Conservation (phyloP, 1,140 invertebrate species). For the Holcopasites calliopsidis region DNA sequence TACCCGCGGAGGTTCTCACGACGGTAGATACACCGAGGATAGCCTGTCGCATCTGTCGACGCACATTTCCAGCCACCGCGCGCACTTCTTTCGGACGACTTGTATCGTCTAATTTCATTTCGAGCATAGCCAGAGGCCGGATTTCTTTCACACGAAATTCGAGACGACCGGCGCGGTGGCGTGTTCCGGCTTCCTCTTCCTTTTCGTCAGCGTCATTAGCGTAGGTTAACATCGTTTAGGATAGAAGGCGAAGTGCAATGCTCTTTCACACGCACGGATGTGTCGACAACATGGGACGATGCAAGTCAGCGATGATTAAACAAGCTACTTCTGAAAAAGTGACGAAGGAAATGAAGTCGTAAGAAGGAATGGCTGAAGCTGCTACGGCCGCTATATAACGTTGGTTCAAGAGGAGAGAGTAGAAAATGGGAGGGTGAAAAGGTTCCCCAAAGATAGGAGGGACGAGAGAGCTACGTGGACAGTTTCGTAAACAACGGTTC, state of each 20-base stretch:
- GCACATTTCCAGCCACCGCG: slow-evolving; percentile 32
- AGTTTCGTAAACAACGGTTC: slow-evolving; percentile 58
- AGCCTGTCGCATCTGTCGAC: slow-evolving; percentile 58
- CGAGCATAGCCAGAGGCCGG: slow-evolving; percentile 53
- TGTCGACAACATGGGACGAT: not conserved
- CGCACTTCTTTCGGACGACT: slow-evolving; percentile 4
- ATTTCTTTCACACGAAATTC: slow-evolving; percentile 44
- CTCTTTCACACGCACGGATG: no score
- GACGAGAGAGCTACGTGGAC: slow-evolving; percentile 41
- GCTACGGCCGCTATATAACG: not conserved
- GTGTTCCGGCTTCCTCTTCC: not conserved
- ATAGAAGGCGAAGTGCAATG: not conserved
- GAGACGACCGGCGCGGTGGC: slow-evolving; percentile 29
- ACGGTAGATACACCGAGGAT: slow-evolving; percentile 50
- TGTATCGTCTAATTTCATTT: slow-evolving; percentile 59
- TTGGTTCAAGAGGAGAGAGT: not conserved
- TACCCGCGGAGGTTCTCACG: slow-evolving; percentile 73
- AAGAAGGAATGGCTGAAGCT: slow-evolving; percentile 1
- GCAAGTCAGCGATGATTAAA: not conserved
- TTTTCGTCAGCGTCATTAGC: not conserved
- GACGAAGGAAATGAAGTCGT: not conserved
- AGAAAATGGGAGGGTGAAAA: not conserved
- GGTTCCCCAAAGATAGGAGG: not conserved
- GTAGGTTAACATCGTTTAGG: not conserved
- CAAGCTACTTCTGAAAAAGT: not conserved